A percentile compares a stretch with the other conserved stretches of the same genome.
Conservation (phyloP, 2,888 invertebrate species). For the Strigamia crassipes region DNA sequence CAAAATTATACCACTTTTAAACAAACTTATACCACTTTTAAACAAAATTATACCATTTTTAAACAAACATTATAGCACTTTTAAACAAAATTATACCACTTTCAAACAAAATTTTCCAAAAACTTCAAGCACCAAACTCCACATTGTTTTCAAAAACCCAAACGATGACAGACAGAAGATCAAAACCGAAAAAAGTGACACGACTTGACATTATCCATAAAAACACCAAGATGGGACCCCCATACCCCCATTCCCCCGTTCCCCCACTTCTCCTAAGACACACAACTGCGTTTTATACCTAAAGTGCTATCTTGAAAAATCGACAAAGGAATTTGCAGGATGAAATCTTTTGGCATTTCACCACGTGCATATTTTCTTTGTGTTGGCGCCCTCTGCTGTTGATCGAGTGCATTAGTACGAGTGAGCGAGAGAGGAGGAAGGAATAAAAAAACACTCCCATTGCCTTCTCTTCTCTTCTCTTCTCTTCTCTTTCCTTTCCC, state of each 20-base stretch:
- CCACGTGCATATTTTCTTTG: constrained; percentile 36
- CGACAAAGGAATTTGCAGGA: constrained; percentile 38
- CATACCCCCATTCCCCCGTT: neutral
- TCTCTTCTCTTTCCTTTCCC: neutral
- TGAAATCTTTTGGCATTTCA: neutral
- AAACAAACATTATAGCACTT: no score
- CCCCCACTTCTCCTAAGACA: neutral
- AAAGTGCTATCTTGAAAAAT: constrained; percentile 14
- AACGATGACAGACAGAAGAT: no score
- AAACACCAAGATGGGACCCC: no score
- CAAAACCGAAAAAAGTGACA: no score
- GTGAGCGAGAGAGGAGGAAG: constrained; percentile 25
- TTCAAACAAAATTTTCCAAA: no score
- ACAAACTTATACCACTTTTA: no score
- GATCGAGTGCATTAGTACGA: constrained; percentile 44
- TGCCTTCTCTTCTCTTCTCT: neutral
- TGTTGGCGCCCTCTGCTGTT: neutral
- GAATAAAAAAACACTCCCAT: neutral
- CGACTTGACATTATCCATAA: no score
- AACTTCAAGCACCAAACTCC: no score
- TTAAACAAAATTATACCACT: no score
- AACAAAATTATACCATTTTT: no score
- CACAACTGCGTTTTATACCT: neutral
- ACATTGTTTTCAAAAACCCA: no score
- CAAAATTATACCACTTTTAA: no score